Evolutionary conservation across 1,140 invertebrate genomes (phyloP).

Genomic region (Plectrocnemia conspersa): DNA sequence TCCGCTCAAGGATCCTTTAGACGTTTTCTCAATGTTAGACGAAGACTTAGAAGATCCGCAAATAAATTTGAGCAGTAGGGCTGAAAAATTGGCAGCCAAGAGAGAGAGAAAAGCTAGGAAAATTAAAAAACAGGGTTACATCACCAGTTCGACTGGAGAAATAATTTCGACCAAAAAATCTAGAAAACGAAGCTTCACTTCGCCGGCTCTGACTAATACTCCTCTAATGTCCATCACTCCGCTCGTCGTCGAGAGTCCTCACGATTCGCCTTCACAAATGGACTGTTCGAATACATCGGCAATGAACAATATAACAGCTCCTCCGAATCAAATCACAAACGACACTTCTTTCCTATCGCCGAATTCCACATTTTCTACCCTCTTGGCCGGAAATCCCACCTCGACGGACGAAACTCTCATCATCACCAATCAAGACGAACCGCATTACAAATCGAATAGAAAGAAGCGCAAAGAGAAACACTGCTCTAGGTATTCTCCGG

Average conservation of each 20-base stretch:
- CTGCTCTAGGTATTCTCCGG: constrained; percentile 62
- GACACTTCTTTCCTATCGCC: constrained; percentile 42
- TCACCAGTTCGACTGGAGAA: constrained; percentile 25
- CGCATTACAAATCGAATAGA: constrained; percentile 52
- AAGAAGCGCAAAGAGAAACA: constrained; percentile 67
- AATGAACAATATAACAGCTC: constrained; percentile 13
- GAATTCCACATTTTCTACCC: constrained; percentile 48
- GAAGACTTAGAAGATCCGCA: constrained; percentile 13
- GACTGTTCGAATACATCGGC: constrained; percentile 39
- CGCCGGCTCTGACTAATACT: constrained; percentile 48
- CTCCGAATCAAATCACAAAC: constrained; percentile 18
- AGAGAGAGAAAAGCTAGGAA: constrained; percentile 45
- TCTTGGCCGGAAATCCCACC: constrained; percentile 32
- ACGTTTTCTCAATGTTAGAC: constrained; percentile 20
- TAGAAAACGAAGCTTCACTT: constrained; percentile 48
- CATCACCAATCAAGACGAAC: constrained; percentile 46
- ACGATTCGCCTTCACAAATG: constrained; percentile 46
- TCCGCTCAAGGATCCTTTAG: constrained; percentile 21
- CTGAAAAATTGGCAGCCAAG: constrained; percentile 29
- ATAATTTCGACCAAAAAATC: constrained; percentile 43
- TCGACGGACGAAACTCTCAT: constrained; percentile 38
- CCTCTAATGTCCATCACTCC: constrained; percentile 51
- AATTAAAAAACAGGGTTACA: constrained; percentile 37
- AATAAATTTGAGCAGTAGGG: not conserved
- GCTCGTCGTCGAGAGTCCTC: constrained; percentile 49